A percentile compares a stretch with the other conserved stretches of the same genome.
phyloP scores from a whole-genome alignment of 1,140 invertebrate genomes.

The Pseudomyrmex concolor region DNA sequence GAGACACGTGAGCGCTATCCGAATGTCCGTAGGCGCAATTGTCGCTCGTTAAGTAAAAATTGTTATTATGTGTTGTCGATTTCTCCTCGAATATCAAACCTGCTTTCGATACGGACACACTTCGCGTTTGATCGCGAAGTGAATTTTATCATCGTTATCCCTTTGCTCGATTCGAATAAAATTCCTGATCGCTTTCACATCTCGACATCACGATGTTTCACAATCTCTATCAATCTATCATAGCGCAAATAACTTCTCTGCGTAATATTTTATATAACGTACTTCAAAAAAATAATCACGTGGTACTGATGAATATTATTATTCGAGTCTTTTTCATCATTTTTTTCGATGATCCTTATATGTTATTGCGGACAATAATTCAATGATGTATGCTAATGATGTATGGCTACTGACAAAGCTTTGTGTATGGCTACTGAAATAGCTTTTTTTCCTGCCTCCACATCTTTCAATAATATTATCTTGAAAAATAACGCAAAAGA shows the following conservation, averaged over 20 bases:
- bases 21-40: conserved; percentile 70
- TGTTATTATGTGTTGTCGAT: conserved; percentile 33
- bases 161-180: background rate
- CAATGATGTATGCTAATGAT: background rate
- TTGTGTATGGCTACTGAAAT: conserved; percentile 4
- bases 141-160: background rate
- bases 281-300: background rate
- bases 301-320: background rate
- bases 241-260: background rate
- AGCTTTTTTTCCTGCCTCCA: background rate
- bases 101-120: background rate
- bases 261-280: too few species aligned
- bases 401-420: background rate
- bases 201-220: background rate
- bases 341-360: conserved; percentile 10
- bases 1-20: conserved; percentile 74
- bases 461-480: background rate
- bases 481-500: background rate
- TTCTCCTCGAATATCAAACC: conserved; percentile 1
- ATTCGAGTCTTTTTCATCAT: background rate
- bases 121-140: too few species aligned
- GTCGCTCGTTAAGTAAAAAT: conserved; percentile 52
- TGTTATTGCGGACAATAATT: background rate
- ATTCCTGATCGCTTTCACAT: conserved; percentile 18
- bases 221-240: background rate